Evolutionary conservation across 35 echinoderm and acorn worm species (phyloP).

Genomic region (Amphiura filiformis): DNA sequence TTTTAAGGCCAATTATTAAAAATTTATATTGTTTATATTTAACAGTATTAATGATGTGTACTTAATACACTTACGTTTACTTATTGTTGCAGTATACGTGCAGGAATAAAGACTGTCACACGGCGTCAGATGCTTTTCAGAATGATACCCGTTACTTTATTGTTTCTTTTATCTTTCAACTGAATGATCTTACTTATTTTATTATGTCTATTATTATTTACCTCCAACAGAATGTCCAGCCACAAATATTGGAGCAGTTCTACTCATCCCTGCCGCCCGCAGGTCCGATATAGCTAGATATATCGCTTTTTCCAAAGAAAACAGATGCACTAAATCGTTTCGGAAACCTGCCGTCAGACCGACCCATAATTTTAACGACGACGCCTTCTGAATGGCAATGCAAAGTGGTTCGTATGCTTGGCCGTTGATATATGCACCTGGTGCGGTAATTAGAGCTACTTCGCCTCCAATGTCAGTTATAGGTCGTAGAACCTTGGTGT

Average conservation of each 20-base stretch:
- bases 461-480: not conserved
- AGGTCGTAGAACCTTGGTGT: conserved; percentile 28
- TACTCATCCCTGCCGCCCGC: not conserved
- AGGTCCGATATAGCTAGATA: not conserved
- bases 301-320: not conserved
- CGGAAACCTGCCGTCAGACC: conserved; percentile 17
- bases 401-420: conserved; percentile 30
- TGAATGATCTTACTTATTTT: too few relatives aligned
- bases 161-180: too few relatives aligned
- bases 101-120: too few relatives aligned
- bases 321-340: not conserved
- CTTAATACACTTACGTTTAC: too few relatives aligned
- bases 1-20: too few relatives aligned
- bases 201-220: too few relatives aligned
- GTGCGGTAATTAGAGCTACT: conserved; percentile 31
- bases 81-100: too few relatives aligned
- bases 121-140: too few relatives aligned
- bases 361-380: conserved; percentile 26
- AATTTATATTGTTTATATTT: too few relatives aligned
- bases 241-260: conserved; percentile 19
- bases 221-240: conserved; percentile 59
- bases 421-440: conserved; percentile 38
- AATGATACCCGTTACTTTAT: too few relatives aligned
- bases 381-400: not conserved
- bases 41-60: too few relatives aligned